Evolutionary conservation across 2,888 invertebrate genomes (phyloP).

Genomic region (Agrochola macilenta): DNA sequence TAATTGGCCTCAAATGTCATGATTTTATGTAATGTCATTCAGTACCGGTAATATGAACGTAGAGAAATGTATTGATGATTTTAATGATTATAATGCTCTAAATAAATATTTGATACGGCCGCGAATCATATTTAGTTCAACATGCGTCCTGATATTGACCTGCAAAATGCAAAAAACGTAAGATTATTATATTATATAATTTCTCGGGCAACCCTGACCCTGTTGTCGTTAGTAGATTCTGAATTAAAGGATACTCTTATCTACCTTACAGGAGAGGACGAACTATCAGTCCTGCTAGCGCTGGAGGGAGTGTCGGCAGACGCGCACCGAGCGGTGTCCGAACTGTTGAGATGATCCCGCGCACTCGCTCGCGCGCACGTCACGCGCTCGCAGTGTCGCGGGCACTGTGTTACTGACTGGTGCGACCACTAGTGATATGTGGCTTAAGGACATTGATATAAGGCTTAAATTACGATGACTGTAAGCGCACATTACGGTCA

Average conservation of each 20-base stretch:
- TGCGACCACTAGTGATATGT: constrained; percentile 45
- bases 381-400: constrained; percentile 74
- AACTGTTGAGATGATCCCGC: constrained; percentile 78
- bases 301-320: constrained; percentile 68
- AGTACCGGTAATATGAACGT: too few species aligned
- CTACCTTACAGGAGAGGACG: constrained; percentile 65
- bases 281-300: constrained; percentile 73
- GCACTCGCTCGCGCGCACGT: constrained; percentile 70
- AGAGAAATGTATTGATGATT: too few species aligned
- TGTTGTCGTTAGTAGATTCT: background rate
- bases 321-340: constrained; percentile 71
- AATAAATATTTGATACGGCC: too few species aligned
- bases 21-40: too few species aligned
- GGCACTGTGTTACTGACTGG: constrained; percentile 77
- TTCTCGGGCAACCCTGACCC: too few species aligned
- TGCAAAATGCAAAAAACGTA: too few species aligned
- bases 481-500: too few species aligned
- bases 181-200: too few species aligned
- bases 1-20: too few species aligned
- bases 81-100: too few species aligned
- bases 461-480: background rate
- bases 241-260: background rate
- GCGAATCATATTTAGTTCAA: too few species aligned
- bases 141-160: too few species aligned
- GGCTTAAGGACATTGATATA: background rate